Evolutionary conservation across 2,113 vertebrate genomes (phyloP).

Genomic region (Parus major): DNA sequence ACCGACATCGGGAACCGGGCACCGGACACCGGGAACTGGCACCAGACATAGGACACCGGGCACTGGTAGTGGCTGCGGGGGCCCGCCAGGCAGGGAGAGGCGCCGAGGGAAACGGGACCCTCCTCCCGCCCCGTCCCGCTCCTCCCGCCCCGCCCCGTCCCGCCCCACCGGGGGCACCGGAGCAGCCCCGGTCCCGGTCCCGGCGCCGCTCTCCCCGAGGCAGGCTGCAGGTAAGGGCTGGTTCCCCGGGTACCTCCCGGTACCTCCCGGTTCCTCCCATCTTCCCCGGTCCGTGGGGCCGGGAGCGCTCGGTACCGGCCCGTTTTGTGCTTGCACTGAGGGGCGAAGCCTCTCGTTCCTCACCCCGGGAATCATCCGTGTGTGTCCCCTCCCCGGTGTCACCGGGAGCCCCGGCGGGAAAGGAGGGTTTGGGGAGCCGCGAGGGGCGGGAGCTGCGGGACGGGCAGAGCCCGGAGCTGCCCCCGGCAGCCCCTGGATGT

Average conservation of each 20-base stretch:
- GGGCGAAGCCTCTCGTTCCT: not conserved
- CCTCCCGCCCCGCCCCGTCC: not conserved
- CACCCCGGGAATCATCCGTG: not conserved
- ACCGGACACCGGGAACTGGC: not conserved
- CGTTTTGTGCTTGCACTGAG: not conserved
- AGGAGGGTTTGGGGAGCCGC: not conserved
- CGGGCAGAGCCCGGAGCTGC: not conserved
- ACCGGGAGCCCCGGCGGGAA: not conserved
- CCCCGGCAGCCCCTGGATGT: not conserved
- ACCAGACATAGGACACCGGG: not conserved
- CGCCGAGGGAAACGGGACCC: not conserved
- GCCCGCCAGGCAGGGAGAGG: not conserved
- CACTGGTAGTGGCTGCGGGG: not conserved
- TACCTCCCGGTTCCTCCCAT: not conserved
- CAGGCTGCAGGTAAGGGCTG: slow-evolving; percentile 27
- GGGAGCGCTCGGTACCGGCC: not conserved
- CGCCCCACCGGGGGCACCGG: not conserved
- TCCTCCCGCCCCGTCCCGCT: not conserved
- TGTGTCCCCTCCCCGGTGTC: not conserved
- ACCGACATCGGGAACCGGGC: too few relatives aligned
- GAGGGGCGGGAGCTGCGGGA: not conserved
- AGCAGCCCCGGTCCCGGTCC: not conserved
- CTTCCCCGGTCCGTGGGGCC: not conserved
- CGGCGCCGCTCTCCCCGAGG: not conserved
- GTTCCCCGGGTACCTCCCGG: not conserved